phyloP scores from a whole-genome alignment of 2,797 vertebrate genomes.

The Rhinatrema bivittatum region DNA sequence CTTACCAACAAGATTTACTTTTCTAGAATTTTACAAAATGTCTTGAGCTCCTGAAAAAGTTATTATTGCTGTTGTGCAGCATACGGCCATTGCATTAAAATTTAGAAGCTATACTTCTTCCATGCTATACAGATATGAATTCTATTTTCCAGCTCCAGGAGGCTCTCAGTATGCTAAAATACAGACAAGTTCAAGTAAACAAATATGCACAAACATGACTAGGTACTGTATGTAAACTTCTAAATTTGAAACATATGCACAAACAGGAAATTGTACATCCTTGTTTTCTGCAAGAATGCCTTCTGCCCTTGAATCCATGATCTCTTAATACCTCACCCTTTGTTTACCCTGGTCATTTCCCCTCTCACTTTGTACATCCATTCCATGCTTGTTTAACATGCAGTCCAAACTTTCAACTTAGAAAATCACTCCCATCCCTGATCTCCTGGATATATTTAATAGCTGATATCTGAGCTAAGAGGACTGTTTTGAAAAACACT shows the following conservation, averaged over 20 bases:
- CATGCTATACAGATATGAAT: too few relatives aligned
- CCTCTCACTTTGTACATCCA: conserved; percentile 49
- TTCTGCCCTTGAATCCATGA: conserved; percentile 13
- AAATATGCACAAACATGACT: too few relatives aligned
- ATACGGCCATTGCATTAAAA: too few relatives aligned
- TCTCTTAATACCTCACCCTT: conserved; percentile 35
- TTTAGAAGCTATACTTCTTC: too few relatives aligned
- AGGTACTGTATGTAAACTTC: background rate
- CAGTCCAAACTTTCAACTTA: conserved; percentile 43
- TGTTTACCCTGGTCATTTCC: conserved; percentile 41
- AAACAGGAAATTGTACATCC: conserved; percentile 17
- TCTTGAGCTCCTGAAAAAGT: too few relatives aligned
- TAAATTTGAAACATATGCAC: conserved; percentile 1
- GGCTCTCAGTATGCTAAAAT: too few relatives aligned
- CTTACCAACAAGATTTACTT: too few relatives aligned
- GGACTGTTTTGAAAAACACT: conserved; percentile 61
- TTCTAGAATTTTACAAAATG: too few relatives aligned
- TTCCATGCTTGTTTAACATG: conserved; percentile 51
- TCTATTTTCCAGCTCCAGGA: too few relatives aligned
- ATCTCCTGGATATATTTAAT: conserved; percentile 64
- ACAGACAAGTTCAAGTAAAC: background rate
- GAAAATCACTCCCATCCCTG: conserved; percentile 58
- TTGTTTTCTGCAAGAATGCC: conserved; percentile 19
- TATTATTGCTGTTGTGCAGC: too few relatives aligned
- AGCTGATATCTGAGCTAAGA: conserved; percentile 53